A percentile compares a stretch with the other conserved stretches of the same genome.
These are phyloP conservation scores for Drosophila aff. DNA, from an alignment of 1,140 invertebrate species.

Conservation along the genomic window DNA sequence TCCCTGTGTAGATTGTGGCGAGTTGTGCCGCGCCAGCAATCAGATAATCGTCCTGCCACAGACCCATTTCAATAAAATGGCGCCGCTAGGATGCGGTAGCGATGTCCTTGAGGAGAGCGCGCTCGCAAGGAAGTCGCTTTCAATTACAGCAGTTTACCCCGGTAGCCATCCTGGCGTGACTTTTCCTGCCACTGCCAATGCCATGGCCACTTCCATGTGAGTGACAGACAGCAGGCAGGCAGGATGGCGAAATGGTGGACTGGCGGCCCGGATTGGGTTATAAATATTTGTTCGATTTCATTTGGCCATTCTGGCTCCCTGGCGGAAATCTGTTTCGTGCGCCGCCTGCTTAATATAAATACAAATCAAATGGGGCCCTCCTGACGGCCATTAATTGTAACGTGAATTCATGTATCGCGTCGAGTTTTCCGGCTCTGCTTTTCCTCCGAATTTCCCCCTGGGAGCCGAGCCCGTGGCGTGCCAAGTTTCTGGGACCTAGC, in stretches of 20 bases:
- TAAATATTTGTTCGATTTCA: slow-evolving; percentile 80
- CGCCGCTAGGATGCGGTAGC: slow-evolving; percentile 49
- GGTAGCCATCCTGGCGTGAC: slow-evolving; percentile 64
- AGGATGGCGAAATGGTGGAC: neutral
- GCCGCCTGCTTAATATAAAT: slow-evolving; percentile 60
- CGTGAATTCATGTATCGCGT: slow-evolving; percentile 47
- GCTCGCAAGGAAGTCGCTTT: slow-evolving; percentile 72
- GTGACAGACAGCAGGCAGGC: slow-evolving; percentile 41
- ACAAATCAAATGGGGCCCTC: slow-evolving; percentile 69
- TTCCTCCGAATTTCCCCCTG: slow-evolving; percentile 12
- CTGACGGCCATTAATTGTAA: slow-evolving; percentile 72
- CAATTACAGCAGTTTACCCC: slow-evolving; percentile 66
- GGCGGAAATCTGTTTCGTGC: slow-evolving; percentile 61
- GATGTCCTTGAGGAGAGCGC: slow-evolving; percentile 58
- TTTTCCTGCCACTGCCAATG: slow-evolving; percentile 61
- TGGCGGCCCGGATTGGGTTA: slow-evolving; percentile 49
- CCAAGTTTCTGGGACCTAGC: slow-evolving; percentile 52
- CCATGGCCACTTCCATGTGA: slow-evolving; percentile 42
- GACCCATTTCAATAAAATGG: slow-evolving; percentile 69
- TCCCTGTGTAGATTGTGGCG: slow-evolving; percentile 3
- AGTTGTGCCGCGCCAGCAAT: slow-evolving; percentile 54
- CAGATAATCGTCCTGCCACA: slow-evolving; percentile 59
- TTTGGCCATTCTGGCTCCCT: slow-evolving; percentile 42
- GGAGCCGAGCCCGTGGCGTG: slow-evolving; percentile 49
- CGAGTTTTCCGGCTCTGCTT: slow-evolving; percentile 21